A percentile compares a stretch with the other conserved stretches of the same genome.
Evolutionary conservation across 1,140 invertebrate species (phyloP).

Genomic region (Nixonia krombeini): DNA sequence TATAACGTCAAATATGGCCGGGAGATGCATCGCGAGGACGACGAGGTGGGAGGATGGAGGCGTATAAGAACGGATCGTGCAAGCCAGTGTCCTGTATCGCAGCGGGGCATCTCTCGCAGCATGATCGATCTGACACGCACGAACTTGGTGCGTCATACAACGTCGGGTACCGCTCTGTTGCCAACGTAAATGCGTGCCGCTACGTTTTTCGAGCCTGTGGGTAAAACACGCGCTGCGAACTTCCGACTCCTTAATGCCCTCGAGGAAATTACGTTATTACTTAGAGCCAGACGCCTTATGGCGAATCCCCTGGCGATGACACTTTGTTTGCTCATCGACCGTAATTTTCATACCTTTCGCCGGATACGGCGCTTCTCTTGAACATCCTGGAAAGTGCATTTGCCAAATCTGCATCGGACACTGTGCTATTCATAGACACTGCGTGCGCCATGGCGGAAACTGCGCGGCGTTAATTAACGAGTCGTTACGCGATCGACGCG

Average conservation of each 20-base stretch:
- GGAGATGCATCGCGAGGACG: slow-evolving; percentile 28
- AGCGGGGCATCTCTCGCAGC: slow-evolving; percentile 50
- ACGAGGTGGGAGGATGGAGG: slow-evolving; percentile 28
- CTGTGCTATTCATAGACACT: no score
- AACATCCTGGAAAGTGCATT: no score
- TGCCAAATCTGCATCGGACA: no score
- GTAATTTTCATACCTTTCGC: no score
- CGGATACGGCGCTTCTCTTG: no score
- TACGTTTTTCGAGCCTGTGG: slow-evolving; percentile 19
- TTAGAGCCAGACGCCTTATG: no score
- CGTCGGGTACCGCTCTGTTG: slow-evolving; percentile 18
- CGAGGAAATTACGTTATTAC: neutral
- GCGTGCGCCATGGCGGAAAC: no score
- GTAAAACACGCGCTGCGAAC: slow-evolving; percentile 22
- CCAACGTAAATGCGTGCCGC: slow-evolving; percentile 21
- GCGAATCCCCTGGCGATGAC: neutral
- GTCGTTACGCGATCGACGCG: no score
- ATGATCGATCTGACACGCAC: slow-evolving; percentile 62
- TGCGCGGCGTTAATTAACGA: no score
- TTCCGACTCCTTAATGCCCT: slow-evolving; percentile 26
- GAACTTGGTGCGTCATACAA: slow-evolving; percentile 58
- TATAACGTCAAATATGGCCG: slow-evolving; percentile 51
- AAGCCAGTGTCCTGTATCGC: slow-evolving; percentile 55
- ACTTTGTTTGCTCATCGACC: no score
- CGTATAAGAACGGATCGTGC: slow-evolving; percentile 49